Percentiles rank a stretch among this genome's conserved stretches.
phyloP scores from a whole-genome alignment of 1,140 invertebrate species.

The Thaumatotibia leucotreta region DNA sequence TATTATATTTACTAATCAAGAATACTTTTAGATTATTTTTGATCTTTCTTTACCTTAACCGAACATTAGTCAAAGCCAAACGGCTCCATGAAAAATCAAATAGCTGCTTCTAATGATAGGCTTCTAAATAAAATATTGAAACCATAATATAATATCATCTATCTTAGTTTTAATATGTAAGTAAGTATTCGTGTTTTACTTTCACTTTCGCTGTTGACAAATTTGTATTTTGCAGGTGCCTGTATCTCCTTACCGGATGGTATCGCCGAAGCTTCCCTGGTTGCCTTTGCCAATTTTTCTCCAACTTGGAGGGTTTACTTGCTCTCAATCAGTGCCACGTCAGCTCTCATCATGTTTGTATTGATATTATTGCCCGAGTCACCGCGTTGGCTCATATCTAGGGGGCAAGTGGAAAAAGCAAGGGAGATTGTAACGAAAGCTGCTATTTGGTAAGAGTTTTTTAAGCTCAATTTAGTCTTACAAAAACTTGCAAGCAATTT shows the following conservation, averaged over 20 bases:
- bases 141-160: no score
- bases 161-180: no score
- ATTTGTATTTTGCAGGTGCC: not conserved
- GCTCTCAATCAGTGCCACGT: constrained; percentile 24
- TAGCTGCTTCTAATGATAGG: no score
- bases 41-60: no score
- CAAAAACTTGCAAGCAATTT: no score
- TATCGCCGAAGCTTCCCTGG: constrained; percentile 26
- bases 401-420: constrained; percentile 33
- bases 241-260: constrained; percentile 32
- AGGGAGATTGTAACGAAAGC: constrained; percentile 34
- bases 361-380: constrained; percentile 41
- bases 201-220: not conserved
- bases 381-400: constrained; percentile 46
- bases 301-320: constrained; percentile 36
- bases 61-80: no score
- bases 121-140: no score
- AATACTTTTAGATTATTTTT: no score
- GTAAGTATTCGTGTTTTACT: no score
- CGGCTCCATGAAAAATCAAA: no score
- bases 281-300: constrained; percentile 41
- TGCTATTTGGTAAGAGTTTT: constrained; percentile 36
- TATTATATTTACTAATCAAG: no score
- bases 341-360: constrained; percentile 30
- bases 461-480: no score